Conservation (phyloP, 2,888 invertebrate genomes). For the Patella pellucida region DNA sequence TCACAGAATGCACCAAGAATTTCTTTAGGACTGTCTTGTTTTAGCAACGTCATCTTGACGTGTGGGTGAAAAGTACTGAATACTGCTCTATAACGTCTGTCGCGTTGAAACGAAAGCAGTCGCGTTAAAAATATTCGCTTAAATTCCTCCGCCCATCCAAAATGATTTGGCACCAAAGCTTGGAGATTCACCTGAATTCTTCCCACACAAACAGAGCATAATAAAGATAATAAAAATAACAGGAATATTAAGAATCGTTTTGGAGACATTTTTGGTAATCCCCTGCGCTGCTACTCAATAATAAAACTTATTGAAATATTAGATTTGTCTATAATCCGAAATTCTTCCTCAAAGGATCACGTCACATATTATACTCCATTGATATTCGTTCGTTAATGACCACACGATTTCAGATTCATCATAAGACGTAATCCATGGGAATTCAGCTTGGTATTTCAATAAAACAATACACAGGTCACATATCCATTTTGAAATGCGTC, state of each 20-base stretch:
- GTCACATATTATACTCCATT: too few species aligned
- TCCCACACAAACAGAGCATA: slow-evolving; percentile 14
- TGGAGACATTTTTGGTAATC: slow-evolving; percentile 16
- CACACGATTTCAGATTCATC: too few species aligned
- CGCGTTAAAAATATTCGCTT: slow-evolving; percentile 25
- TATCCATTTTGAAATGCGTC: too few species aligned
- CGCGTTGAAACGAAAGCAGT: slow-evolving; percentile 26
- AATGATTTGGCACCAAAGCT: slow-evolving; percentile 36
- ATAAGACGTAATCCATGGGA: too few species aligned
- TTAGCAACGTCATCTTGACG: slow-evolving; percentile 29
- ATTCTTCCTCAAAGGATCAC: too few species aligned
- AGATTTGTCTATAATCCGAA: too few species aligned
- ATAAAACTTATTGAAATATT: too few species aligned
- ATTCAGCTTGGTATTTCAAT: too few species aligned
- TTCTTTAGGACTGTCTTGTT: slow-evolving; percentile 48
- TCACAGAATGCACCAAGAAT: slow-evolving; percentile 62
- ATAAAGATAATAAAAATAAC: slow-evolving; percentile 17
- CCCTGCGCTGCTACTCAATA: background rate
- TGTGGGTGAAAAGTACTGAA: slow-evolving; percentile 24
- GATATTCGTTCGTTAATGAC: too few species aligned
- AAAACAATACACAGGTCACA: too few species aligned
- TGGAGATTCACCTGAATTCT: slow-evolving; percentile 31
- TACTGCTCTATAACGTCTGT: slow-evolving; percentile 22
- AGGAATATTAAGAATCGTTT: slow-evolving; percentile 14
- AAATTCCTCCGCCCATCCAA: slow-evolving; percentile 24